phyloP scores from a whole-genome alignment of 2,113 vertebrate genomes.

The Malaclemys terrapin region DNA sequence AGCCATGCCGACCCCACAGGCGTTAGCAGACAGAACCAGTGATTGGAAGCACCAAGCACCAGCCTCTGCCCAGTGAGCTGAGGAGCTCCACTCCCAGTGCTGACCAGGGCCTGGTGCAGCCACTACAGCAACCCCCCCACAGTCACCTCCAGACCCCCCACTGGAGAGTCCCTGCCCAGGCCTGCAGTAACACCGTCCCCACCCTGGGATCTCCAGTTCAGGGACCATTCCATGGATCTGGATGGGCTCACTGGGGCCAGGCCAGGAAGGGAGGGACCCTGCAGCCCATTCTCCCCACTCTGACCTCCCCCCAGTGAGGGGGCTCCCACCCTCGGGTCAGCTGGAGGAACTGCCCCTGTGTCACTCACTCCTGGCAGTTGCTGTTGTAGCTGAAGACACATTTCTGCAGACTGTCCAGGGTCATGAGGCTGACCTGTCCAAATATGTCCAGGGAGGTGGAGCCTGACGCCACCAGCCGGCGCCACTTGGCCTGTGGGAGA shows the following conservation, averaged over 20 bases:
- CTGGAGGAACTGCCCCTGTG: too few species aligned
- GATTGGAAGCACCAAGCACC: too few species aligned
- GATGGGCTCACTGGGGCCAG: neutral
- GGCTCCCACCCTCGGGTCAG: neutral
- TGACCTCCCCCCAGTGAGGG: neutral
- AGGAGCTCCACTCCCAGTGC: too few species aligned
- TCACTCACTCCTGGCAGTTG: constrained; percentile 89
- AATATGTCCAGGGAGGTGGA: constrained; percentile 83
- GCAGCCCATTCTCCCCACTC: too few species aligned
- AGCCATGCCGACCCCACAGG: too few species aligned
- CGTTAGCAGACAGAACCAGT: too few species aligned
- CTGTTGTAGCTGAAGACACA: constrained; percentile 93
- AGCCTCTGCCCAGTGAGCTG: too few species aligned
- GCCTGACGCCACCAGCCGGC: constrained; percentile 44
- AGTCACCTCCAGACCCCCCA: neutral
- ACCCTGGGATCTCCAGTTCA: neutral
- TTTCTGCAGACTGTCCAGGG: constrained; percentile 89
- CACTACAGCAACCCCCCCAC: too few species aligned
- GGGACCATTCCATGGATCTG: neutral
- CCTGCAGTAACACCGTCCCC: too few species aligned
- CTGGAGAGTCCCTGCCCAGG: neutral
- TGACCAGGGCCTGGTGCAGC: too few species aligned
- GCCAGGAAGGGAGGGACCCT: neutral
- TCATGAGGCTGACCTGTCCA: constrained; percentile 89
- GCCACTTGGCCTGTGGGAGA: constrained; percentile 84